Conservation (phyloP, 2,888 invertebrate genomes). For the Hirtodrosophila confusa region DNA sequence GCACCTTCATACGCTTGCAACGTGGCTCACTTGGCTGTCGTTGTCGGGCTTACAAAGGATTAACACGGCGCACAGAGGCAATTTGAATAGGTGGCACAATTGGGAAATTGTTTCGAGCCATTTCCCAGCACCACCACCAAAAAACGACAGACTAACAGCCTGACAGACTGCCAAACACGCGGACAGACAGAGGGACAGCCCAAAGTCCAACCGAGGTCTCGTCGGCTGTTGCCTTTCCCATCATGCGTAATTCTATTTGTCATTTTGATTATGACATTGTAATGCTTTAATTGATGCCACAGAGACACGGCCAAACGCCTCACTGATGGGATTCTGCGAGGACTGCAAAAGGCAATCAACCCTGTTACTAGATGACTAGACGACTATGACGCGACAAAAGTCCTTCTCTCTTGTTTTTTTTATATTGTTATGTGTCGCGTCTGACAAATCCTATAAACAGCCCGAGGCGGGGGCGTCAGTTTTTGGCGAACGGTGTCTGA, state of each 20-base stretch:
- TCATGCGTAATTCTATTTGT: slow-evolving; percentile 84
- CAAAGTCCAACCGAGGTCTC: slow-evolving; percentile 10
- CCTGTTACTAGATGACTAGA: slow-evolving; percentile 47
- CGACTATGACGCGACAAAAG: slow-evolving; percentile 62
- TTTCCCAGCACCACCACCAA: slow-evolving; percentile 52
- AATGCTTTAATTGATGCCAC: slow-evolving; percentile 84
- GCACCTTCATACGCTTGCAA: slow-evolving; percentile 56
- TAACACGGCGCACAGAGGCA: slow-evolving; percentile 48
- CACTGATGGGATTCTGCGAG: slow-evolving; percentile 42
- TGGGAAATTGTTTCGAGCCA: slow-evolving; percentile 71
- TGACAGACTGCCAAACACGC: too few relatives aligned
- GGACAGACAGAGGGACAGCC: not conserved
- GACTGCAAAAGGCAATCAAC: slow-evolving; percentile 75
- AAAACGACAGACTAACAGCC: slow-evolving; percentile 2
- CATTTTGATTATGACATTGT: slow-evolving; percentile 84
- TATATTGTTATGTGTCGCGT: slow-evolving; percentile 39
- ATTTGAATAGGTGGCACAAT: slow-evolving; percentile 76
- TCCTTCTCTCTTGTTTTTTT: slow-evolving; percentile 22
- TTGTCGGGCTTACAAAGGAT: slow-evolving; percentile 73
- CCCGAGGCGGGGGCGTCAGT: slow-evolving; percentile 55
- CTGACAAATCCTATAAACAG: slow-evolving; percentile 73
- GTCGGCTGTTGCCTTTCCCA: slow-evolving; percentile 80
- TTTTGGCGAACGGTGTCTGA: slow-evolving; percentile 48
- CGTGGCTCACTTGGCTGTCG: slow-evolving; percentile 53
- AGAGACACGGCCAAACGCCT: slow-evolving; percentile 18